These are phyloP conservation scores for Caenorhabditis drosophilae DNA, from an alignment of 2,888 invertebrate species.

Conservation along the genomic window DNA sequence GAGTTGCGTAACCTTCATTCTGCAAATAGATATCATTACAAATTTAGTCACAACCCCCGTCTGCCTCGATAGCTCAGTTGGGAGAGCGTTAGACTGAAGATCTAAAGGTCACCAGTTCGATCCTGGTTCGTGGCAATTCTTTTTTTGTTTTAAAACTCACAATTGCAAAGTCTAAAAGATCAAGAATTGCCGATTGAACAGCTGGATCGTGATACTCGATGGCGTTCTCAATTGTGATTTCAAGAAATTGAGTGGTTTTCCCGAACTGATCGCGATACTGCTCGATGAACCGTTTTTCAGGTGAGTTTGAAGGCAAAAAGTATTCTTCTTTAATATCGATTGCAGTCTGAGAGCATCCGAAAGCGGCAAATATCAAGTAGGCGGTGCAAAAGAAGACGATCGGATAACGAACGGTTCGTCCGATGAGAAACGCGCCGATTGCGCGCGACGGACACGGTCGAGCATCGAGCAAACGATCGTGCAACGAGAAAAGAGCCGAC, in stretches of 20 bases:
- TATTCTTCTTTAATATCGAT: conserved; percentile 53
- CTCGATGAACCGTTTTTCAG: conserved; percentile 43
- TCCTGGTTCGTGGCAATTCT: conserved; percentile 64
- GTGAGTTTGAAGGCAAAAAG: conserved; percentile 48
- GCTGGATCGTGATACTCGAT: conserved; percentile 46
- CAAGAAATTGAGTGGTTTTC: conserved; percentile 42
- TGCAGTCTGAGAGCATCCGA: conserved; percentile 50
- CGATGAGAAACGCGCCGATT: conserved; percentile 48
- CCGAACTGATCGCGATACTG: conserved; percentile 52
- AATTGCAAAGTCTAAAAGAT: conserved; percentile 43
- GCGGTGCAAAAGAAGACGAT: conserved; percentile 53
- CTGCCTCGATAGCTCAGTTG: conserved; percentile 59
- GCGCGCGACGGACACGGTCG: conserved; percentile 52
- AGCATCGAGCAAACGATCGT: conserved; percentile 63
- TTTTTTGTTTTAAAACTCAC: conserved; percentile 19
- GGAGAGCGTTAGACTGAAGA: conserved; percentile 70
- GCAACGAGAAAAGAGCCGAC: conserved; percentile 48
- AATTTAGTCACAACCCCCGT: not conserved
- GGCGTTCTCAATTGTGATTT: conserved; percentile 37
- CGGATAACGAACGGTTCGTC: conserved; percentile 37
- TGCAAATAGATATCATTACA: conserved; percentile 17
- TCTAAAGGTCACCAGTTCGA: conserved; percentile 69
- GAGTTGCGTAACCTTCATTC: conserved; percentile 60
- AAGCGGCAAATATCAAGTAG: conserved; percentile 58
- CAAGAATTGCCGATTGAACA: conserved; percentile 32